Evolutionary conservation across 92 coral and sea anemone species (phyloP).

Genomic region (Phenganax subtilis): DNA sequence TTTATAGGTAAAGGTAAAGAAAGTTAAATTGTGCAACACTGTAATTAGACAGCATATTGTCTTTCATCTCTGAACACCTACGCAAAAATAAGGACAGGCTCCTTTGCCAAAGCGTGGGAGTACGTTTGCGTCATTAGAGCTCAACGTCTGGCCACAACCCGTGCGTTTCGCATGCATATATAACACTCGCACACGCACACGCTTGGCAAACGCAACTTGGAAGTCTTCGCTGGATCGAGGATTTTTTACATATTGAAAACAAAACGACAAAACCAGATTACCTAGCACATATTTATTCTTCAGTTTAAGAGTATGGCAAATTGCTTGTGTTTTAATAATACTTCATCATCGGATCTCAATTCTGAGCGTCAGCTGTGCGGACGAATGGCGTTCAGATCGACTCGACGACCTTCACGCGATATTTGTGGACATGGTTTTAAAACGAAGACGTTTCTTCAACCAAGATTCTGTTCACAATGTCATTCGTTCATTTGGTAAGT

Average conservation of each 20-base stretch:
- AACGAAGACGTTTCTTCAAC: conserved; percentile 27
- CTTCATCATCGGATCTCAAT: conserved; percentile 13
- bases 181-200: neutral
- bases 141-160: neutral
- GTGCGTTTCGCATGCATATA: neutral
- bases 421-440: conserved; percentile 33
- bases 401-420: conserved; percentile 24
- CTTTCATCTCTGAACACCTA: conserved; percentile 6
- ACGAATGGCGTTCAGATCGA: conserved; percentile 7
- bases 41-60: conserved; percentile 11
- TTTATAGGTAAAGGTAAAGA: neutral
- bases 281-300: neutral
- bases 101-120: conserved; percentile 22
- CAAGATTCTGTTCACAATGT: conserved; percentile 33
- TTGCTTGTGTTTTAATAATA: conserved; percentile 20
- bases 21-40: neutral
- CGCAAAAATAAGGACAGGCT: conserved; percentile 4
- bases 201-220: neutral
- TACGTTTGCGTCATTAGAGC: conserved; percentile 6
- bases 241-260: neutral
- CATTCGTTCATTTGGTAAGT: conserved; percentile 33
- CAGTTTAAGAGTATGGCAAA: neutral
- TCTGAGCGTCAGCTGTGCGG: conserved; percentile 18
- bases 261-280: no score
- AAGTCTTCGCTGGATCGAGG: conserved; percentile 13